Base-by-base conservation (phyloP, 2,888 invertebrate species). In the Rotaria sp. region DNA sequence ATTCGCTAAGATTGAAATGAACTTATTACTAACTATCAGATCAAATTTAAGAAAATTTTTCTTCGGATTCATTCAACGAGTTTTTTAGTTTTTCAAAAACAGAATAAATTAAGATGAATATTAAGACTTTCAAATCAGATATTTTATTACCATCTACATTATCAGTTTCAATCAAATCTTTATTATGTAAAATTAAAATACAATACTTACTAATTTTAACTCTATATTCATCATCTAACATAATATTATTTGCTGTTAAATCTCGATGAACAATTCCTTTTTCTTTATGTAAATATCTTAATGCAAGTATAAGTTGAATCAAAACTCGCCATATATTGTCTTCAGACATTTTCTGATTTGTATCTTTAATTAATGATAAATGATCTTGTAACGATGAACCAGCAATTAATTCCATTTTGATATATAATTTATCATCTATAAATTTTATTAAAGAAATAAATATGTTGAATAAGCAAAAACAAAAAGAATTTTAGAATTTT, bases 341-440 rank as follows among this genome's bases (percentile, higher is more conserved):
- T 88, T 92, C 92, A 15, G 89, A 87, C 88, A 92, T 92, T 48
- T 86, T 89, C 50, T 89, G 88, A 52, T 89, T 89, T 88, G 91
- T 92, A 88, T 92, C 92, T 87, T 91, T 91, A 41, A 91, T 89
- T 10, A 91, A 91, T 57, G 89, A 90, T 85, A 92, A 91, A 88
- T 91, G 90, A 88, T 92, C 92, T n/a, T 89, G 90, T 21, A 92
- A 88, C 1, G 92, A 45, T 45, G 45, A 80, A n/a, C 80, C 92
- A 87, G 92, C 92, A 35, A 92, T 91, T 38, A 92, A 88, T 87
- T 92, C 92, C 92, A 92, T 92, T 55, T 92, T 91, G 67, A 92
- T 91, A 88, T 91, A 92, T 84, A 92, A 88, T 85, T 90, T 90
- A 86, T 91, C 90, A 88, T 89, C 90, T 90, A 88, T 13, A 87